Base-by-base conservation (phyloP, 2,888 invertebrate genomes). In the Macrosoma leucophasiata region DNA sequence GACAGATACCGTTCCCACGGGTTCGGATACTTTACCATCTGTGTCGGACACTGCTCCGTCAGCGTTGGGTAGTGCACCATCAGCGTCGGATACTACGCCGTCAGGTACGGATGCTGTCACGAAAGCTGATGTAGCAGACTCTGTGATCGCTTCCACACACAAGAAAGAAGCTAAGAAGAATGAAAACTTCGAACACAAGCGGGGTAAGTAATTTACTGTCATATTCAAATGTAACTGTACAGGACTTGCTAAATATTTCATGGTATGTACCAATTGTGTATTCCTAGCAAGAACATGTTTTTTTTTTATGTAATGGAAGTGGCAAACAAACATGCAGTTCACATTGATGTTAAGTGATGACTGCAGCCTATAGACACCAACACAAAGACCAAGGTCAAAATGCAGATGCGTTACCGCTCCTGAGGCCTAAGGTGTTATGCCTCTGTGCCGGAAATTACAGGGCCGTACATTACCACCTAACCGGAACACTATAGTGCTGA, bases 71-170 rank as follows among this genome's bases (percentile, higher is more conserved):
- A 40, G 57, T 1, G 47, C 33, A 5, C 45, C 30, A 17, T 51
- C 36, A 35, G 50, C 36, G 12, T 29, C 39, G 2, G 42, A 46
- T 4, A 32, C 39, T 9, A 38, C 43, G 5, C 48, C 55, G 22
- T 42, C 55, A 8, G 46, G 41, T 12, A 23, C 33, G 2, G 59
- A 53, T 14, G 44, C 51, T 2, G 50, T 46, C 1, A 26, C 55
- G 1, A 50, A 51, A 2, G 51, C 50, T n/a, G 52, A 52, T 5
- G 27, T 36, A 4, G 50, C 57, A 3, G 81, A 82, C 38, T 62
- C 68, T 2, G 43, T 70, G 0, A 54, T 71, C n/a, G 72, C 76
- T 1, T 55, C 77, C 1, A 62, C 69, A 2, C 58, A 74, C 13
- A 65, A 70, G 32, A 55, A 63, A 36, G 60, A 63, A 28, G 50